Evolutionary conservation across 2,888 invertebrate species (phyloP).

Genomic region (Psococerastis gibbosa): DNA sequence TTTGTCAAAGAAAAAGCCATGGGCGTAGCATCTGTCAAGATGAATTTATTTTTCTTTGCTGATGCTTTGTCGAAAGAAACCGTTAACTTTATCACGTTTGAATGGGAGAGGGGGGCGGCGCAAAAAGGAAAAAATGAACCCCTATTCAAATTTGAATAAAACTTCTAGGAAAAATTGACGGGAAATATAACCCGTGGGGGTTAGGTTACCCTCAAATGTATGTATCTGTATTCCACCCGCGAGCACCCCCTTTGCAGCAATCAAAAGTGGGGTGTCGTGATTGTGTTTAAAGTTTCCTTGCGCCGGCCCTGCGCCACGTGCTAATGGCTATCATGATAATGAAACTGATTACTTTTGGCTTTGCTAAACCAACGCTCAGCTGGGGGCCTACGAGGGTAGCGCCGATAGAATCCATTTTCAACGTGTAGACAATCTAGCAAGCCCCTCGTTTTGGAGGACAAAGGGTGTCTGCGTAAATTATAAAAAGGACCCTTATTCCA

Average conservation of each 20-base stretch:
- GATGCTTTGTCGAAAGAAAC: too few species aligned
- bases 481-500: background rate
- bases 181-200: too few species aligned
- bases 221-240: too few species aligned
- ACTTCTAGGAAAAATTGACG: too few species aligned
- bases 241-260: background rate
- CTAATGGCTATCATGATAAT: constrained; percentile 10
- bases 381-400: constrained; percentile 1
- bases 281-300: background rate
- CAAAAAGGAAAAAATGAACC: too few species aligned
- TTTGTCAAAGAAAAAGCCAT: too few species aligned
- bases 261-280: background rate
- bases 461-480: constrained; percentile 8
- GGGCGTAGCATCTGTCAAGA: too few species aligned
- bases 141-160: too few species aligned
- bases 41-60: too few species aligned
- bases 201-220: too few species aligned
- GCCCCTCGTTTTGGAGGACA: constrained; percentile 3
- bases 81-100: too few species aligned
- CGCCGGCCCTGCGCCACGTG: constrained; percentile 9
- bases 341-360: constrained; percentile 11
- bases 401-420: constrained; percentile 7
- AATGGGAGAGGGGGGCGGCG: too few species aligned
- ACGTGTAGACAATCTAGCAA: constrained; percentile 1
- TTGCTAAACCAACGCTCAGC: constrained; percentile 10